These are phyloP conservation scores for Oscheius sp. DNA, from an alignment of 2,888 invertebrate species.

Conservation along the genomic window DNA sequence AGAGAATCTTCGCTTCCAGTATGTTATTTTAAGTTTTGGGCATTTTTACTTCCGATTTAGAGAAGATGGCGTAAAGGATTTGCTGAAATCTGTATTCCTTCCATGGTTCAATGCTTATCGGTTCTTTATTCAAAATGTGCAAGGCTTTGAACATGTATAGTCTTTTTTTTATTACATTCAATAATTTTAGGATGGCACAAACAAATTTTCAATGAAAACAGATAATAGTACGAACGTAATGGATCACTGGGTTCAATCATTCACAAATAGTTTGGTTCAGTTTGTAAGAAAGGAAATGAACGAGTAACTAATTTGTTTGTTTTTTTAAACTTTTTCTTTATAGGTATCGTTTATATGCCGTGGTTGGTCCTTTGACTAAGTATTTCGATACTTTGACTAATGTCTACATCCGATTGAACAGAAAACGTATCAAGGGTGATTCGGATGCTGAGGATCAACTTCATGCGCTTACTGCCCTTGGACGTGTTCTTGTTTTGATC, in stretches of 20 bases:
- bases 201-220: conserved; percentile 41
- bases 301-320: conserved; percentile 43
- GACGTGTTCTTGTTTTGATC: conserved; percentile 86
- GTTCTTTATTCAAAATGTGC: conserved; percentile 91
- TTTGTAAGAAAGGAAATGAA: conserved; percentile 92
- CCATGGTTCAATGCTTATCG: conserved; percentile 85
- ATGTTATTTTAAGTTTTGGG: background rate
- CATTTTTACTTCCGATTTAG: no score
- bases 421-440: conserved; percentile 92
- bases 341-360: conserved; percentile 89
- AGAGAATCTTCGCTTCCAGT: conserved; percentile 85
- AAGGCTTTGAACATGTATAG: conserved; percentile 79
- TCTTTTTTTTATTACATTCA: background rate
- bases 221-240: conserved; percentile 79
- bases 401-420: conserved; percentile 97
- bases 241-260: conserved; percentile 96
- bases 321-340: conserved; percentile 58
- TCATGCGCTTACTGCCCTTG: conserved; percentile 86
- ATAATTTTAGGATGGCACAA: conserved; percentile 43
- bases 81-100: conserved; percentile 94
- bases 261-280: conserved; percentile 88
- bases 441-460: conserved; percentile 82
- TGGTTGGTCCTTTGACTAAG: conserved; percentile 89
- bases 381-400: conserved; percentile 97
- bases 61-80: conserved; percentile 93